Evolutionary conservation across 2,888 invertebrate species (phyloP).

Genomic region (Bedellia somnulentella): DNA sequence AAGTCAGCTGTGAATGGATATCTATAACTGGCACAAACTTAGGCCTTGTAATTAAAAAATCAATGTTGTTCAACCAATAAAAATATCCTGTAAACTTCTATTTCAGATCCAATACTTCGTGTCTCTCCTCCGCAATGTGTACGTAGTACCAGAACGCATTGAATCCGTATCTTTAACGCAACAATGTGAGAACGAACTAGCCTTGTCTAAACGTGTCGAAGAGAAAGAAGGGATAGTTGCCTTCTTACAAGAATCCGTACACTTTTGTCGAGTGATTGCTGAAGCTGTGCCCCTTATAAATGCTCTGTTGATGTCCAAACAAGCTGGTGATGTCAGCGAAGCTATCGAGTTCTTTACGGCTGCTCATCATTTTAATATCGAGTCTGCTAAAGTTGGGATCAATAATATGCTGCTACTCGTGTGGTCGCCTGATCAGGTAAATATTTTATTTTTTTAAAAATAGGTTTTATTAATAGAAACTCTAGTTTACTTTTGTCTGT

Average conservation of each 20-base stretch:
- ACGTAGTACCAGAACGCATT: slow-evolving; percentile 31
- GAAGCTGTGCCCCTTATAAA: slow-evolving; percentile 64
- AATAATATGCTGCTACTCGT: slow-evolving; percentile 77
- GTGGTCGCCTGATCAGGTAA: slow-evolving; percentile 76
- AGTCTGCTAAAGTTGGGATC: slow-evolving; percentile 71
- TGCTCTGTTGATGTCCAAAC: slow-evolving; percentile 71
- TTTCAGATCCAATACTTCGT: slow-evolving; percentile 48
- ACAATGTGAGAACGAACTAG: slow-evolving; percentile 43
- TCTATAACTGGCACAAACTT: no score
- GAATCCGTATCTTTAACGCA: slow-evolving; percentile 28
- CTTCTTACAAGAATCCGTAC: slow-evolving; percentile 69
- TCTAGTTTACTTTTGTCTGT: no score
- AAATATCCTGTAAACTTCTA: no score
- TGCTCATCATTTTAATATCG: slow-evolving; percentile 77
- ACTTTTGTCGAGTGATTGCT: slow-evolving; percentile 47
- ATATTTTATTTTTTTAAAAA: slow-evolving; percentile 6
- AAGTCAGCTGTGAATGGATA: no score
- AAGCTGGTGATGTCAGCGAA: slow-evolving; percentile 80
- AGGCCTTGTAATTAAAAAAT: no score
- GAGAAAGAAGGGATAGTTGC: slow-evolving; percentile 67
- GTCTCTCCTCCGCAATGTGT: slow-evolving; percentile 41
- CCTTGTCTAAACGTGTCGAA: slow-evolving; percentile 54
- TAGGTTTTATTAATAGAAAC: background rate
- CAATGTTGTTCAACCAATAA: no score
- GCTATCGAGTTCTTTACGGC: slow-evolving; percentile 87